These are phyloP conservation scores for Squalus acanthias DNA, from an alignment of 2,797 vertebrate species.

Conservation along the genomic window DNA sequence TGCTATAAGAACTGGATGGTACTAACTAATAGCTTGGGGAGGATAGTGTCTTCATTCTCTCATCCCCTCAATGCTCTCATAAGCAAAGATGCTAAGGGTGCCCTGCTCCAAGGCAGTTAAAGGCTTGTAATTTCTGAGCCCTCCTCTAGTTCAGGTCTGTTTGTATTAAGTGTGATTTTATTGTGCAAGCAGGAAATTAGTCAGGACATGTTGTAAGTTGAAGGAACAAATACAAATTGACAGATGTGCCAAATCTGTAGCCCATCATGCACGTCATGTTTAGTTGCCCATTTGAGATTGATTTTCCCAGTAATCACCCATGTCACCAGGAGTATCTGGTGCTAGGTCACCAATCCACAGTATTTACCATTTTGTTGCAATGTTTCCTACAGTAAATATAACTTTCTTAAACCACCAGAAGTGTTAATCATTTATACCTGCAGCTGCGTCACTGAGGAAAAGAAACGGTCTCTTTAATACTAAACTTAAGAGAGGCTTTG, in stretches of 20 bases:
- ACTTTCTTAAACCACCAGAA: background rate
- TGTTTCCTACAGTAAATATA: background rate
- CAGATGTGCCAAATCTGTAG: background rate
- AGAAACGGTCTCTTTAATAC: background rate
- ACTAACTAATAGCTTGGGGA: background rate
- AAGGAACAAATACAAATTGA: constrained; percentile 15
- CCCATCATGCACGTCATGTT: background rate
- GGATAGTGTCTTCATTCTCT: background rate
- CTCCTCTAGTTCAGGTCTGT: background rate
- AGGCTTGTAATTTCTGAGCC: background rate
- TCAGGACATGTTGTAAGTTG: background rate
- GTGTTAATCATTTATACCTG: background rate
- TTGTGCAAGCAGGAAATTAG: background rate
- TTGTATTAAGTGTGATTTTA: background rate
- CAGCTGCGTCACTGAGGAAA: background rate
- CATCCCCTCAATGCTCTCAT: background rate
- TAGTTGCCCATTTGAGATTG: background rate
- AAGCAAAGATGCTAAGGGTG: background rate
- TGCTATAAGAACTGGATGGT: background rate
- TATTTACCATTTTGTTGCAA: background rate
- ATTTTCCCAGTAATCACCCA: background rate
- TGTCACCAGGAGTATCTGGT: background rate
- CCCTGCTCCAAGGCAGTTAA: background rate
- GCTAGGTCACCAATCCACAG: background rate
- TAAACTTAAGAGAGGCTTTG: background rate